A percentile compares a stretch with the other conserved stretches of the same genome.
Conservation (phyloP, 2,797 vertebrate genomes). For the Diceros bicornis region DNA sequence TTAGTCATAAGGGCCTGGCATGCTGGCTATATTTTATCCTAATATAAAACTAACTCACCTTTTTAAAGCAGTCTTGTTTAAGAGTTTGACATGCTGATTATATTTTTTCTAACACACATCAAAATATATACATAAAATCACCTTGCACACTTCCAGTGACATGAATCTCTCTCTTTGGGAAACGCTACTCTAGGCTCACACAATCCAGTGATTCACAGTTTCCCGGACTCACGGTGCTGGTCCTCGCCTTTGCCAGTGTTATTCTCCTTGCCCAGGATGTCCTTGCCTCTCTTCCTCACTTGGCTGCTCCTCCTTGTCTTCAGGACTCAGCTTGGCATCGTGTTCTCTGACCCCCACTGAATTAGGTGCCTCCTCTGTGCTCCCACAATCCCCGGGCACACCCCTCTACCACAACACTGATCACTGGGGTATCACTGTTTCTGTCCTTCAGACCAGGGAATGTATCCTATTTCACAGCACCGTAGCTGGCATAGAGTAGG, state of each 20-base stretch:
- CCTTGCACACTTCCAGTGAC: background rate
- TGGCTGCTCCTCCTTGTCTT: background rate
- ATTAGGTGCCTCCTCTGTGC: background rate
- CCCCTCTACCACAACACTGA: background rate
- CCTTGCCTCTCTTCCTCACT: background rate
- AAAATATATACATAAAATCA: conserved; percentile 39
- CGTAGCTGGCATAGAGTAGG: background rate
- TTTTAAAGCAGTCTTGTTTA: conserved; percentile 52
- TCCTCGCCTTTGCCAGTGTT: background rate
- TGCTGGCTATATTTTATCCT: background rate
- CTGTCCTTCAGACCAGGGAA: background rate
- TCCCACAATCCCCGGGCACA: background rate
- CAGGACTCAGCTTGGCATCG: background rate
- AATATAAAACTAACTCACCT: conserved; percentile 58
- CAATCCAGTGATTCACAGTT: background rate
- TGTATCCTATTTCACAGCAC: background rate
- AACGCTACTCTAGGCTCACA: background rate
- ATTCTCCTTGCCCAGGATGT: background rate
- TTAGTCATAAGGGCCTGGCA: background rate
- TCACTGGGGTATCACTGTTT: background rate
- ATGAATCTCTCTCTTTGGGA: background rate
- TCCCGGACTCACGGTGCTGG: background rate
- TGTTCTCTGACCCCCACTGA: background rate
- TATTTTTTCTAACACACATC: background rate
- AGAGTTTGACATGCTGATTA: background rate